A percentile compares a stretch with the other conserved stretches of the same genome.
Conservation (phyloP, 2,888 invertebrate genomes). For the Biston betularia region DNA sequence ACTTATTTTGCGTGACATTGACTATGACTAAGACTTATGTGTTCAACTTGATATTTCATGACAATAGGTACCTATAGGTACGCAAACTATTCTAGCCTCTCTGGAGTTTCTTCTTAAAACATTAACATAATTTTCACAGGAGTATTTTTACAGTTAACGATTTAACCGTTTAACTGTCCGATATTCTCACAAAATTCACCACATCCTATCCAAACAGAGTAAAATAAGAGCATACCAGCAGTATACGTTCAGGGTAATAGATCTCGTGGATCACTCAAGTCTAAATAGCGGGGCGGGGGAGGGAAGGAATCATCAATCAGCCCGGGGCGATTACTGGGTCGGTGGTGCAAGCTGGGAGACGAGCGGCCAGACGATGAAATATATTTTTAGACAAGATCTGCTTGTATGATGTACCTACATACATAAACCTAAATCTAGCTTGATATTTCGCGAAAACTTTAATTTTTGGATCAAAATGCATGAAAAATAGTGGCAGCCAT, state of each 20-base stretch:
- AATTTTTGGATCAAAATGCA: no score
- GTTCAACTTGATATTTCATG: no score
- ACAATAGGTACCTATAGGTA: no score
- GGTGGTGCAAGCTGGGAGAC: slow-evolving; percentile 51
- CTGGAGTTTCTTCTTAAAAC: no score
- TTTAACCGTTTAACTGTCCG: not conserved
- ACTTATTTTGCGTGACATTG: no score
- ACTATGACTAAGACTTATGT: no score
- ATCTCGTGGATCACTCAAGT: slow-evolving; percentile 78
- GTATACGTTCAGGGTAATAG: slow-evolving; percentile 74
- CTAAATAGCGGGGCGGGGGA: slow-evolving; percentile 65
- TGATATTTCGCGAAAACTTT: not conserved
- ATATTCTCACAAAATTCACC: slow-evolving; percentile 8
- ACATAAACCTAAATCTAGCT: not conserved
- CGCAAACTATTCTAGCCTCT: no score
- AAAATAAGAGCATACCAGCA: slow-evolving; percentile 48
- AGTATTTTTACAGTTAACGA: no score
- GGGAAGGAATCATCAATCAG: slow-evolving; percentile 82
- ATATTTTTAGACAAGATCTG: not conserved
- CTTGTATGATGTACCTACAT: not conserved
- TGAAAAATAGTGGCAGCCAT: no score
- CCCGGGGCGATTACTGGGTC: slow-evolving; percentile 77
- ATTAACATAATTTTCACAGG: no score
- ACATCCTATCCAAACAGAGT: slow-evolving; percentile 12
- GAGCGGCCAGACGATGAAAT: slow-evolving; percentile 20